These are phyloP conservation scores for Lagenorhynchus albirostris DNA, from an alignment of 2,113 vertebrate species.

Conservation along the genomic window DNA sequence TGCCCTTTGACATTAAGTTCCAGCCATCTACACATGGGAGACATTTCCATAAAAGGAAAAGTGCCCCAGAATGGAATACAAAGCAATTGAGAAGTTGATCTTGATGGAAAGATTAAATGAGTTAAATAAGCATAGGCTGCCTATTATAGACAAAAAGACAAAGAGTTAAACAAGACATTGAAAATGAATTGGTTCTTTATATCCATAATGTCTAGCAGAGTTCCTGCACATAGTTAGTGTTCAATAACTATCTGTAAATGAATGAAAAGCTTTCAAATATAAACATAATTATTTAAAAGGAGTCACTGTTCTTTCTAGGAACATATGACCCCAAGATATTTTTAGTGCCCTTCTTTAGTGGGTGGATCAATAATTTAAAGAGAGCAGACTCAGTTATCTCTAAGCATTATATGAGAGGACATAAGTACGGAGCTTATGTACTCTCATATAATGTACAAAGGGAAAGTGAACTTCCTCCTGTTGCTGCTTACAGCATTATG, in stretches of 20 bases:
- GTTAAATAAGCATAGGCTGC: background rate
- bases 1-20: slow-evolving; percentile 20
- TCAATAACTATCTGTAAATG: background rate
- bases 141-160: background rate
- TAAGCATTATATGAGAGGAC: background rate
- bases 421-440: background rate
- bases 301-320: background rate
- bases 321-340: background rate
- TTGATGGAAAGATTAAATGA: slow-evolving; percentile 50
- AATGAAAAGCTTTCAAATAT: background rate
- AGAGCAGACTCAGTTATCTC: background rate
- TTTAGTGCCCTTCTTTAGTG: background rate
- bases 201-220: background rate
- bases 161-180: background rate
- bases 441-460: background rate
- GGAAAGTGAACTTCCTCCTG: background rate
- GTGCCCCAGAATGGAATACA: background rate
- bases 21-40: slow-evolving; percentile 11
- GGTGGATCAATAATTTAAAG: background rate
- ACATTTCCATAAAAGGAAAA: background rate
- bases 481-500: too few relatives aligned
- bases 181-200: background rate
- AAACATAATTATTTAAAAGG: background rate
- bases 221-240: background rate
- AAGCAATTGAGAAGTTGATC: slow-evolving; percentile 17